Evolutionary conservation across 2,888 invertebrate genomes (phyloP).

Genomic region (Thereva unica): DNA sequence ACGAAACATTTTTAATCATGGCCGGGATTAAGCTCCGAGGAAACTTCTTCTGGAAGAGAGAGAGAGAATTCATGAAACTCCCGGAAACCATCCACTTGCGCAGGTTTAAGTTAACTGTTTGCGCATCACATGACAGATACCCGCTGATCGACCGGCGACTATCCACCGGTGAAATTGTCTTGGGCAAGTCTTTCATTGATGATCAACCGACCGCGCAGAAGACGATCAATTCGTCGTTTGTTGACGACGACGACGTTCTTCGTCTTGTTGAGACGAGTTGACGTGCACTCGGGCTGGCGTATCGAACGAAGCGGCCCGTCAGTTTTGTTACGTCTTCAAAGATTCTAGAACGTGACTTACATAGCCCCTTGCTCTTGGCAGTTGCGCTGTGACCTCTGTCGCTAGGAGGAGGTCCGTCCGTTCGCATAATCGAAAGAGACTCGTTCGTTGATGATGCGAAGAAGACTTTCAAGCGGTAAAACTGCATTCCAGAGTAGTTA

Average conservation of each 20-base stretch:
- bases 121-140: too few species aligned
- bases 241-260: not conserved
- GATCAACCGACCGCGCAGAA: too few species aligned
- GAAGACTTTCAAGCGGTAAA: conserved; percentile 32
- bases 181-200: too few species aligned
- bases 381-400: not conserved
- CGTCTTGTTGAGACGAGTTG: not conserved
- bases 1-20: not conserved
- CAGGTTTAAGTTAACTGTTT: too few species aligned
- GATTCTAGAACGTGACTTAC: conserved; percentile 6
- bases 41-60: not conserved
- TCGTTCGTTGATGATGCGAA: conserved; percentile 10
- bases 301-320: not conserved
- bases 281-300: not conserved
- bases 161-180: too few species aligned
- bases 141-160: too few species aligned
- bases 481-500: conserved; percentile 26
- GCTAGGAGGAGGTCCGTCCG: conserved; percentile 12
- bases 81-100: too few species aligned
- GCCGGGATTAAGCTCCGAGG: not conserved
- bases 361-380: not conserved
- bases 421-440: conserved; percentile 13
- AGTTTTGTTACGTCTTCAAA: not conserved
- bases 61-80: too few species aligned
- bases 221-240: too few species aligned